Base-by-base conservation (phyloP, 2,113 vertebrate genomes). In the Zosterops lateralis region DNA sequence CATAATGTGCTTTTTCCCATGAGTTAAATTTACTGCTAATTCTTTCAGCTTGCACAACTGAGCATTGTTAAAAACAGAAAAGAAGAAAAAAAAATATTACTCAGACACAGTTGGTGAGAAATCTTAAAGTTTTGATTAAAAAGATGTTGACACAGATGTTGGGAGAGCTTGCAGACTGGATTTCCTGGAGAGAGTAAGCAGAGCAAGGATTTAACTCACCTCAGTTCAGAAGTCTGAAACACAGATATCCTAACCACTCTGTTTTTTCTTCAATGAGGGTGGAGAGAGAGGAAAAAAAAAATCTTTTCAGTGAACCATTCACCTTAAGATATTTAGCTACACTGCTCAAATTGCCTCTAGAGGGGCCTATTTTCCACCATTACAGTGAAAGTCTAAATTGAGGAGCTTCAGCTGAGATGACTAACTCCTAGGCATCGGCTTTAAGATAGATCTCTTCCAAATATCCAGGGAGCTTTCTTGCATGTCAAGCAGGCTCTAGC, bases 1-100 rank as follows among this genome's bases (percentile, higher is more conserved):
- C 89, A 93, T 95, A 95, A 96, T 94, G 89, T 91, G 89, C 71
- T 89, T 95, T 96, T 95, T 92, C 95, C 93, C 91, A 62, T 58
- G 92, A 89, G 95, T 94, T 94, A 92, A 93, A 85, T 93, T 95
- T 95, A 79, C 81, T 91, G 94, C 81, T 91, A 89, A 92, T 95
- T 96, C 91, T 87, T 93, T 89, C 74, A 92, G 76, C 66, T 91
- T 74, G 84, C 77, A 89, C 54, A 95, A 93, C 42, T 5, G 26
- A 89, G 57, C 70, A 84, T 81, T 86, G 87, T 91, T 92, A 90
- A 91, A 94, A 94, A 91, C 44, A 78, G 60, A 77, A 72, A 50
- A 75, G 6, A 22, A 31, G 60, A 51, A 56, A 77, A 25, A 25
- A 89, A 70, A 68, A 68, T 36, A 61, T 24, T 68, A 54, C 40